Base-by-base conservation (phyloP, 1,140 invertebrate genomes). In the Steinernema feltiae region DNA sequence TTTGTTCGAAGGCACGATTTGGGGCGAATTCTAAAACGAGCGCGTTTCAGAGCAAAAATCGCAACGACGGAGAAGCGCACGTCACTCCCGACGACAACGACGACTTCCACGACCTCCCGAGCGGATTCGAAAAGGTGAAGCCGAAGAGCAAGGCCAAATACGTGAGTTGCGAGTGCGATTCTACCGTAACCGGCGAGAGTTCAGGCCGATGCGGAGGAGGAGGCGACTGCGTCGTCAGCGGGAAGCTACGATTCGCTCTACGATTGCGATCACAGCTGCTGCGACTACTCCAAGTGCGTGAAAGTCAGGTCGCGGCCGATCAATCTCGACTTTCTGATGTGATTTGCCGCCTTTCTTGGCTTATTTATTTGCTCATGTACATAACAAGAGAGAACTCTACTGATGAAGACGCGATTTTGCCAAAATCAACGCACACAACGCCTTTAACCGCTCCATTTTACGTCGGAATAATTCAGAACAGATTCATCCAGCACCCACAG, bases 321-420 rank as follows among this genome's bases (percentile, higher is more conserved):
- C 53, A 63, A 63, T 27, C 53, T 63, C 15, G 15, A 15, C 53
- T 63, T 63, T 21, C 53, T 63, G 53, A 63, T 63, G 53, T 63
- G 53, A 27, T 27, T 27, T 63, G n/a, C n/a, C n/a, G n/a, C n/a
- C n/a, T n/a, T n/a, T n/a, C n/a, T n/a, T n/a, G n/a, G n/a, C n/a
- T n/a, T 27, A 15, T 63, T 21, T 27, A n/a, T 63, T n/a, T n/a
- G 24, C 53, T 63, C 53, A 63, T 63, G 53, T 63, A 63, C 53
- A 63, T 63, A 63, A 63, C 15, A 63, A 63, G 53, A 63, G 35
- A n/a, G n/a, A n/a, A n/a, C n/a, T n/a, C n/a, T n/a, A n/a, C n/a
- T n/a, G n/a, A n/a, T n/a, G n/a, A n/a, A n/a, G n/a, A n/a, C n/a
- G n/a, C n/a, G n/a, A n/a, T n/a, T n/a, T n/a, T n/a, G n/a, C n/a